Conservation (phyloP, 2,888 invertebrate genomes). For the Lycaena phlaeas region DNA sequence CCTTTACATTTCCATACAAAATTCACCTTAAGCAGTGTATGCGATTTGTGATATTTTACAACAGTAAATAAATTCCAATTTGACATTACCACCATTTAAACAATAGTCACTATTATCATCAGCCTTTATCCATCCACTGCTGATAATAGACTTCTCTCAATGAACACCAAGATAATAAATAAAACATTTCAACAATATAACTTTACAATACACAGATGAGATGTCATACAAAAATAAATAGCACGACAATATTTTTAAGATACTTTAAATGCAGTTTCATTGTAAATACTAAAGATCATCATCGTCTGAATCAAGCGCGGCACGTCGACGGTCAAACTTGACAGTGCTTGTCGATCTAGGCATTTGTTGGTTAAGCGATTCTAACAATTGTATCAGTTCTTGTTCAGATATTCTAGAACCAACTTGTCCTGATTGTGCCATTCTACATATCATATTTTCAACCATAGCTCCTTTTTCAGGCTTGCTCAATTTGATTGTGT, state of each 20-base stretch:
- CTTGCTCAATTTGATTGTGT: conserved; percentile 92
- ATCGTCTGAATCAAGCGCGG: conserved; percentile 90
- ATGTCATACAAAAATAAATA: not conserved
- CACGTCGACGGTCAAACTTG: conserved; percentile 92
- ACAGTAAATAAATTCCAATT: no score
- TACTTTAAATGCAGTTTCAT: not conserved
- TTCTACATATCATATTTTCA: conserved; percentile 93
- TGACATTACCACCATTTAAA: no score
- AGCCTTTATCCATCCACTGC: no score
- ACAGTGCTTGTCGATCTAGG: conserved; percentile 85
- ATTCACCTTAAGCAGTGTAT: no score
- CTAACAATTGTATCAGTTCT: conserved; percentile 87
- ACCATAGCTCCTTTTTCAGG: conserved; percentile 97
- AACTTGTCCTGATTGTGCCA: conserved; percentile 95
- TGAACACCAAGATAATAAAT: no score
- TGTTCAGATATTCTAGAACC: conserved; percentile 86
- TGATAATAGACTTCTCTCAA: no score
- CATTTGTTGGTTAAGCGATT: conserved; percentile 89
- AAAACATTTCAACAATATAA: no score
- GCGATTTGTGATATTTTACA: no score
- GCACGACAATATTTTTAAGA: not conserved
- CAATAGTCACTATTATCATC: no score
- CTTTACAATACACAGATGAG: no score
- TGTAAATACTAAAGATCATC: conserved; percentile 47
- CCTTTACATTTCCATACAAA: no score